Evolutionary conservation across 2,888 invertebrate genomes (phyloP).

Genomic region (Tiliacea aurago): DNA sequence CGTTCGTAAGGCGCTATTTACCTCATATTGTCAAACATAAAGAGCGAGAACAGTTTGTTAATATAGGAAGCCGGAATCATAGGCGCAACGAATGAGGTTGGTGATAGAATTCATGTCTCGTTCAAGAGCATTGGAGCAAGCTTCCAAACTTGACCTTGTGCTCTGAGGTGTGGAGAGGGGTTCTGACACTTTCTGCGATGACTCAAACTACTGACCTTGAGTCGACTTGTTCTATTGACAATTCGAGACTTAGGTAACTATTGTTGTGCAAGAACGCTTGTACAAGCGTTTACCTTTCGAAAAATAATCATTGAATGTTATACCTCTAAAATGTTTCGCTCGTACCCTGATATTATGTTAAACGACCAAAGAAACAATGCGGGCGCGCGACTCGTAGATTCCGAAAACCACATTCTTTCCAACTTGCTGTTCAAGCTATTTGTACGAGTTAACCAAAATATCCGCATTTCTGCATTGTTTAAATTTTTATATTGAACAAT

Average conservation of each 20-base stretch:
- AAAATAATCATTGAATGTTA: not conserved
- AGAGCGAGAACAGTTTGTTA: not conserved
- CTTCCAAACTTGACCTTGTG: constrained; percentile 56
- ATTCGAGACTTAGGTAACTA: constrained; percentile 40
- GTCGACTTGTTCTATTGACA: constrained; percentile 47
- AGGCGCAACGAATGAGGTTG: constrained; percentile 9
- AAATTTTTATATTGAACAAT: constrained; percentile 34
- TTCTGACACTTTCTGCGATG: constrained; percentile 51
- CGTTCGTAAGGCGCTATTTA: not conserved
- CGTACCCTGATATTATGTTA: constrained; percentile 1
- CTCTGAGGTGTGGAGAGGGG: constrained; percentile 35
- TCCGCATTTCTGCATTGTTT: constrained; percentile 47
- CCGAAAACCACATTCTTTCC: constrained; percentile 43
- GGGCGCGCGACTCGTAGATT: constrained; percentile 6
- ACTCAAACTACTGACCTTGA: constrained; percentile 53
- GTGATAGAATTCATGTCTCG: constrained; percentile 45
- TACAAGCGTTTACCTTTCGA: not conserved
- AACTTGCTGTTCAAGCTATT: constrained; percentile 44
- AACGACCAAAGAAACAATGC: constrained; percentile 14
- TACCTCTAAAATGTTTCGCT: not conserved
- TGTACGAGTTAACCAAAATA: constrained; percentile 51
- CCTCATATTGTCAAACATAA: not conserved
- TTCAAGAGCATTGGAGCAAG: constrained; percentile 39
- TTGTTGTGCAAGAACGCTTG: constrained; percentile 28
- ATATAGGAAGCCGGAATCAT: constrained; percentile 15